These are phyloP conservation scores for Monopterus albus DNA, from an alignment of 2,113 vertebrate genomes.

Conservation along the genomic window DNA sequence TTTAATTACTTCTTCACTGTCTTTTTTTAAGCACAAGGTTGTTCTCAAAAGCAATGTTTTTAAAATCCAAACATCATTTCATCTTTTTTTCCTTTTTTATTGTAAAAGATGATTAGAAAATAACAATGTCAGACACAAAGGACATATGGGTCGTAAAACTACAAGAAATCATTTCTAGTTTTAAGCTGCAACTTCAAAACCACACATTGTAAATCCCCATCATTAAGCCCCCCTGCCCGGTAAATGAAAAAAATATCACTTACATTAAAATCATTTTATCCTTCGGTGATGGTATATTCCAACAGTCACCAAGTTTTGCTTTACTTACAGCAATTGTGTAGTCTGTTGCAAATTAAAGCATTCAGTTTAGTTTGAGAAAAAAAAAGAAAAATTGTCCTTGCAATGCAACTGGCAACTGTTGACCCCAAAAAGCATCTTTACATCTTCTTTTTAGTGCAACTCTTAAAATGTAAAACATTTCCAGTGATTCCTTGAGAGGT, in stretches of 20 bases:
- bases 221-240: slow-evolving; percentile 57
- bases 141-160: slow-evolving; percentile 84
- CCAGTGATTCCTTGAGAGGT: slow-evolving; percentile 83
- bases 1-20: slow-evolving; percentile 81
- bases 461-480: slow-evolving; percentile 84
- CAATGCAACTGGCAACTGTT: slow-evolving; percentile 69
- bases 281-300: slow-evolving; percentile 84
- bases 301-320: slow-evolving; percentile 82
- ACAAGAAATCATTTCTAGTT: slow-evolving; percentile 81
- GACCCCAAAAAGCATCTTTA: slow-evolving; percentile 80
- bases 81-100: slow-evolving; percentile 46
- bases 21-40: slow-evolving; percentile 80
- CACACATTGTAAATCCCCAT: slow-evolving; percentile 74
- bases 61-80: slow-evolving; percentile 74
- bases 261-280: slow-evolving; percentile 86
- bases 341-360: slow-evolving; percentile 86
- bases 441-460: slow-evolving; percentile 87
- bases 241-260: slow-evolving; percentile 83
- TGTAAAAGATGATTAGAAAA: slow-evolving; percentile 81
- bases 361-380: slow-evolving; percentile 75
- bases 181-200: slow-evolving; percentile 82
- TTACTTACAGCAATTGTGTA: slow-evolving; percentile 83
- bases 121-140: slow-evolving; percentile 82
- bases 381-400: slow-evolving; percentile 74
- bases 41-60: slow-evolving; percentile 74